Evolutionary conservation across 2,113 vertebrate genomes (phyloP), one percentile per base, ranked within the genome.

Genomic region (Chionis minor): DNA sequence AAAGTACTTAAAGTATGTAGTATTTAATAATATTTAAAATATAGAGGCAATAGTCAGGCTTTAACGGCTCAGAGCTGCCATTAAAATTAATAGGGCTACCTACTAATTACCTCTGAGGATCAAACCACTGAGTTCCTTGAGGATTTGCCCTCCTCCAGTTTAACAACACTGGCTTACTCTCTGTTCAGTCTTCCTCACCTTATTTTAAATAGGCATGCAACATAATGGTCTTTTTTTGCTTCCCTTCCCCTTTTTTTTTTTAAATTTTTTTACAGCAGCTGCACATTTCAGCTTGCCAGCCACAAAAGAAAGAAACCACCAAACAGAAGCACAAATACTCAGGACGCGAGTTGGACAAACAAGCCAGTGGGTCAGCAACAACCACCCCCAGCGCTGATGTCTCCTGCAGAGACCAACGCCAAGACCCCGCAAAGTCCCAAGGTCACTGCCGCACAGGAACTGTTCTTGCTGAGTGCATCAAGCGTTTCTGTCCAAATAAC

Each of bases 11-110:
- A 58, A 82, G 81, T 54, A 88, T 88, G 86, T 67, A 96, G 74
- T 81, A 86, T 88, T 92, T 96, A 96, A 95, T 96, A 95, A 92
- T 94, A 91, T 82, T 90, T 94, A 90, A 97, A 92, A 97, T 80
- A 86, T 3, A 95, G 66, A 91, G 58, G 94, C 92, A 92, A 95
- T 90, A 94, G 86, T 42, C 58, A 86, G 62, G 79, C 72, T 94
- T 91, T 96, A 96, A 92, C 21, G 12, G 91, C 95, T 87, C 92
- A 95, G 78, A 95, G 94, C 78, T 96, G 86, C 91, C 95, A 92
- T 96, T 91, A 96, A 92, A 97, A 95, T 91, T 95, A 96, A 95
- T 91, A 95, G 87, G 79, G 89, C 74, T 97, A 96, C 92, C 85
- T 90, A 80, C 91, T 96, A 94, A 97, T 97, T 95, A 91, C 78